phyloP scores from a whole-genome alignment of 1,140 invertebrate genomes.

The Tetramorium alpestre region DNA sequence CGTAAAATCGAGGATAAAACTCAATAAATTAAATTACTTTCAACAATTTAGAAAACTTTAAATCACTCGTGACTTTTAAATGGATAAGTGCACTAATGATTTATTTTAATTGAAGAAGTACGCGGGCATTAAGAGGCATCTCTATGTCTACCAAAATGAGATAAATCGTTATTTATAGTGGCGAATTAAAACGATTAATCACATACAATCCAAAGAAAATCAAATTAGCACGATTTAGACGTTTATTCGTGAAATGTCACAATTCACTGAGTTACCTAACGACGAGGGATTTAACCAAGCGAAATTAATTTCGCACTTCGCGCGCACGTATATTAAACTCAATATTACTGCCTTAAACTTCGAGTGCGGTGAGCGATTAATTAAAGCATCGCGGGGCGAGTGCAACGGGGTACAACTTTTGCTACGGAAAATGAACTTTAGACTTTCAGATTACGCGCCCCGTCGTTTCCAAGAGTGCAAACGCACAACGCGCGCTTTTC shows the following conservation, averaged over 20 bases:
- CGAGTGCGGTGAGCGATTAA: constrained; percentile 10
- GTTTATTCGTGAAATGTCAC: not conserved
- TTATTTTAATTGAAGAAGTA: not conserved
- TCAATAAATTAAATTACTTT: constrained; percentile 32
- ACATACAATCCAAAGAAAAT: not conserved
- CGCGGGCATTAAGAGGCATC: not conserved
- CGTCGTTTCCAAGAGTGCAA: not conserved
- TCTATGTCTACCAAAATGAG: not conserved
- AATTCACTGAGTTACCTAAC: not conserved
- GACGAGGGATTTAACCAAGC: not conserved
- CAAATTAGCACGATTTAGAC: not conserved
- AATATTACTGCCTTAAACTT: constrained; percentile 40
- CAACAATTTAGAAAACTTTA: not conserved
- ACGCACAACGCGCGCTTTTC: not conserved
- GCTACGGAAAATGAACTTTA: not conserved
- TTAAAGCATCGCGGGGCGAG: constrained; percentile 10
- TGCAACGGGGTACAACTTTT: not conserved
- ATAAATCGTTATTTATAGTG: not conserved
- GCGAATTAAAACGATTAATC: not conserved
- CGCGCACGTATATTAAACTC: constrained; percentile 33
- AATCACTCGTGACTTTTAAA: not conserved
- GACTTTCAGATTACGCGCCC: constrained; percentile 3
- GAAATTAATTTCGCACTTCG: constrained; percentile 33
- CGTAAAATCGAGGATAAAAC: not conserved
- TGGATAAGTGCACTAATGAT: not conserved